Base-by-base conservation (phyloP, 2,113 vertebrate genomes). In the Miniopterus natalensis region DNA sequence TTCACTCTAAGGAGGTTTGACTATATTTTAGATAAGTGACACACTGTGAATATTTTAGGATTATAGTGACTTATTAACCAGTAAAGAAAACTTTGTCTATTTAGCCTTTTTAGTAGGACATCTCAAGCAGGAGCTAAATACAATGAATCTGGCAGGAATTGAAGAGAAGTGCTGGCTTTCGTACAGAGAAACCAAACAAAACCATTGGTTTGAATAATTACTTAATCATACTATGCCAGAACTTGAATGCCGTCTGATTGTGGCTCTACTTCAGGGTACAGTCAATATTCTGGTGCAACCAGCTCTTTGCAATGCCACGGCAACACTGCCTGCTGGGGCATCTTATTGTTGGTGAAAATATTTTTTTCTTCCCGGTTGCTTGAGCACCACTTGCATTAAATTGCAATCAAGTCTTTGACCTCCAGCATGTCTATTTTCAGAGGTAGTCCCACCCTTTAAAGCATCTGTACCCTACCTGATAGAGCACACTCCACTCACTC, bases 171-270 rank as follows among this genome's bases (percentile, higher is more conserved):
- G 29, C 61, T 78, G 63, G 23, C 55, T 97, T 95, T 96, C 95
- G 93, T 95, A 83, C 40, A 84, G 40, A 91, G 93, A 81, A 88
- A 91, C 63, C 92, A 91, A 94, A 74, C 80, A 95, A 89, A 97
- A 91, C 59, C 93, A 96, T 40, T 61, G 53, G 91, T 88, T 97
- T 83, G 88, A 96, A 96, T 97, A 95, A 97, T 97, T 92, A 88
- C 93, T 91, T 97, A 97, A 97, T 96, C 94, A 96, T 47, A 96
- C 75, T 74, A 61, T 95, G 86, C n/a, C 65, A 31, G 63, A 61
- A 8, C 92, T 86, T 89, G 91, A 94, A 91, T 94, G 87, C 74
- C 79, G 84, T 88, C 70, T 86, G 91, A 94, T 97, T 87, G 66
- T 88, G 73, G 79, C 63, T 93, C 59, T 42, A 36, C 91, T 94